These are phyloP conservation scores for Xyliphius kryptos DNA, from an alignment of 2,113 vertebrate genomes.

Conservation along the genomic window DNA sequence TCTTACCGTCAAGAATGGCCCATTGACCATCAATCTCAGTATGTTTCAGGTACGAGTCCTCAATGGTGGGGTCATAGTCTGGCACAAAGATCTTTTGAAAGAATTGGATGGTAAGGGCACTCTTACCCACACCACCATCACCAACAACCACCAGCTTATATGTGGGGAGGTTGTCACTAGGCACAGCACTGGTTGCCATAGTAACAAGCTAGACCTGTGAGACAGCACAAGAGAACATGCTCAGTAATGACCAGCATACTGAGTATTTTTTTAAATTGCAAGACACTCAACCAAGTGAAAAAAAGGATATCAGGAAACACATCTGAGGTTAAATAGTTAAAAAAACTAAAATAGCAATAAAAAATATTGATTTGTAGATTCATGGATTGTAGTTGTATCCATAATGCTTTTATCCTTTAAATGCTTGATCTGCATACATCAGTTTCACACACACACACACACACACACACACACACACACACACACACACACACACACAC, in stretches of 20 bases:
- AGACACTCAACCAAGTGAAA: neutral
- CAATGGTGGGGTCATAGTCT: constrained; percentile 97
- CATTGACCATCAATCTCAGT: constrained; percentile 97
- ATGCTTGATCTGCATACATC: too few relatives aligned
- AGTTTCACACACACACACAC: too few relatives aligned
- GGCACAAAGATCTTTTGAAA: constrained; percentile 99
- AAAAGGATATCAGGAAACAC: neutral
- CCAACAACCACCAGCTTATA: constrained; percentile 98
- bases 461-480: too few relatives aligned
- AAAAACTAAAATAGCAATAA: too few relatives aligned
- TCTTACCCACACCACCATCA: constrained; percentile 95
- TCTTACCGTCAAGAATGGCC: constrained; percentile 95
- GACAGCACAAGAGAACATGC: constrained; percentile 38
- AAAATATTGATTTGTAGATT: too few relatives aligned
- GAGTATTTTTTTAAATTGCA: neutral
- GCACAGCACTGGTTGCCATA: constrained; percentile 94
- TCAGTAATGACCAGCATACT: neutral
- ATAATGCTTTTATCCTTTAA: too few relatives aligned
- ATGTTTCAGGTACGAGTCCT: constrained; percentile 97
- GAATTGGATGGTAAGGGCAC: constrained; percentile 97
- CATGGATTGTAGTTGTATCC: too few relatives aligned
- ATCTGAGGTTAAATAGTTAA: neutral
- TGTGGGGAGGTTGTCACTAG: constrained; percentile 94
- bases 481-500: too few relatives aligned
- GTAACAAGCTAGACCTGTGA: constrained; percentile 65